Base-by-base conservation (phyloP, 1,140 invertebrate species). In the Orussus abietinus region DNA sequence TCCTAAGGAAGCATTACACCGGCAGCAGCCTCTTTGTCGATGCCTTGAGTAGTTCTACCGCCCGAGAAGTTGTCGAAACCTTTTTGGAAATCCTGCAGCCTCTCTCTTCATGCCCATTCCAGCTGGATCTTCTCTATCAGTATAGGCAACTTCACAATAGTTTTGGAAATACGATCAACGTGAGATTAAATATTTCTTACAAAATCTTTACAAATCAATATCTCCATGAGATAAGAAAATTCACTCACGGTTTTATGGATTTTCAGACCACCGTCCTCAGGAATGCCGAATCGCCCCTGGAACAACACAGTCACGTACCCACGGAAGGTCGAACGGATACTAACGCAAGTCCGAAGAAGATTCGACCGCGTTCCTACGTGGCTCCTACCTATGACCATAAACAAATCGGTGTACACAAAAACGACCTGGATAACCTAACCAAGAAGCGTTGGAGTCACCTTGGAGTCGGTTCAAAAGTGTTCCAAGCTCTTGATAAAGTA, bases 1-100 rank as follows among this genome's bases (percentile, higher is more conserved):
- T 92, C 6, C 69, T 91, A n/a, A 79, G 80, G 12, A 89, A 88
- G 55, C 88, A 91, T 62, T 93, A 92, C 59, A 80, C 76, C 12
- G 75, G 77, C 5, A 81, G 81, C 47, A 84, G 84, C 20, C 74
- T 92, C 35, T 77, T 86, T 36, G 77, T 84, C 19, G 81, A 78
- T 10, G 83, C 82, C 46, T 79, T 83, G 12, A 79, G 80, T 1
- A 78, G 80, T 48, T 59, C 78, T 1, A 77, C 78, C 26, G 78
- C 79, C 36, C 74, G 84, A 34, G 74, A 78, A 38, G 69, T 88
- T 9, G 77, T 86, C 42, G 85, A 90, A 60, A 77, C 81, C 12
- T 74, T 93, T 45, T 73, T 90, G 19, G 76, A 81, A 29, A 79
- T 84, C 19, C 70, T 92, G 4, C 84, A 86, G 62, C 85, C 87